Conservation (phyloP, 1,140 invertebrate species). For the Drosophila teissieri region DNA sequence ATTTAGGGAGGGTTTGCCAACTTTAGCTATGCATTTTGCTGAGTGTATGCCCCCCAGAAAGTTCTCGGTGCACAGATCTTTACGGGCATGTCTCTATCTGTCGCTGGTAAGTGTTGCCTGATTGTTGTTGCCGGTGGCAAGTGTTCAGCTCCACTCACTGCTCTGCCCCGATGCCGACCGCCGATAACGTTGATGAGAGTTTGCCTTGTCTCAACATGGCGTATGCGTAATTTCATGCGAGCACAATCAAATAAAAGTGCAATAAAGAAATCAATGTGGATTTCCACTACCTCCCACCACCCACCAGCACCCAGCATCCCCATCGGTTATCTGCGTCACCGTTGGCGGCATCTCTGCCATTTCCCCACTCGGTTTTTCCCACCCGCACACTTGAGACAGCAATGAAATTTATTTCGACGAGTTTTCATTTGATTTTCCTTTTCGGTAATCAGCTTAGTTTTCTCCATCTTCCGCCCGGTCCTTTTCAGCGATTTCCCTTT, state of each 20-base stretch:
- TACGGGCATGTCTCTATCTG: slow-evolving; percentile 45
- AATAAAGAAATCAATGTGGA: slow-evolving; percentile 82
- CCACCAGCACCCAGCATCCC: no score
- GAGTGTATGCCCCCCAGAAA: slow-evolving; percentile 2
- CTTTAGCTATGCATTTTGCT: neutral
- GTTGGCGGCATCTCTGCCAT: slow-evolving; percentile 12
- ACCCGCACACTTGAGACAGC: slow-evolving; percentile 47
- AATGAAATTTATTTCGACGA: slow-evolving; percentile 68
- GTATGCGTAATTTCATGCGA: slow-evolving; percentile 79
- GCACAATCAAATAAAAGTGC: slow-evolving; percentile 81
- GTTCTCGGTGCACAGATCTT: slow-evolving; percentile 15
- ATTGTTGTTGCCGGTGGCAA: slow-evolving; percentile 64
- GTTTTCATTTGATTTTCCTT: slow-evolving; percentile 68
- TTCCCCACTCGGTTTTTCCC: slow-evolving; percentile 1
- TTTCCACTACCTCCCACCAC: slow-evolving; percentile 26
- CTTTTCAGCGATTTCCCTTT: slow-evolving; percentile 10
- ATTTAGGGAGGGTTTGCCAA: neutral
- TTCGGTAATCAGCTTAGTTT: slow-evolving; percentile 76
- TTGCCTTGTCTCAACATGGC: slow-evolving; percentile 73
- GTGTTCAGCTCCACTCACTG: neutral
- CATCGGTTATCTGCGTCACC: slow-evolving; percentile 27
- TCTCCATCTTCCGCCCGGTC: slow-evolving; percentile 26
- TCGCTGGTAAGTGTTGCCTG: slow-evolving; percentile 63
- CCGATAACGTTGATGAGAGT: slow-evolving; percentile 74
- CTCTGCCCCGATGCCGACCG: slow-evolving; percentile 39